Base-by-base conservation (phyloP, 2,113 vertebrate species). In the Ptilonorhynchus violaceus region DNA sequence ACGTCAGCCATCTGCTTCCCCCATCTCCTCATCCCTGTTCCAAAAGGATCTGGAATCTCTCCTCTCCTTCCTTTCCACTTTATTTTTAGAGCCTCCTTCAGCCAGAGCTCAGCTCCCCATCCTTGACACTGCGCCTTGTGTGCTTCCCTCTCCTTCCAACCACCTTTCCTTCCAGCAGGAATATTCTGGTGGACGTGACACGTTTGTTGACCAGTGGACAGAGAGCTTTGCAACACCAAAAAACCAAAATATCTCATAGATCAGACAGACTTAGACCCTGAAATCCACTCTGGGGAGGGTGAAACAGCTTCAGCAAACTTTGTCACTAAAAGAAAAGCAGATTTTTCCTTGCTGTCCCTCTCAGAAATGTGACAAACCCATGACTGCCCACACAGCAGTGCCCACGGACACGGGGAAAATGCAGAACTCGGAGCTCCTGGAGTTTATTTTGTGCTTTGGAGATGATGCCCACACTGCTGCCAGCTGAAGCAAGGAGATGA, bases 1-100 rank as follows among this genome's bases (percentile, higher is more conserved):
- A 13, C 74, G 53, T 68, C 87, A 90, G 58, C 86, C 96, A 96
- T 94, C 96, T 96, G 96, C 84, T 95, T 89, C 91, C 60, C 67
- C 50, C 55, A 68, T 86, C 68, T 60, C 76, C 62, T 67, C 67
- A 5, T 10, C 60, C 49, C 73, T 91, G 33, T 75, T 96, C 93
- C 94, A 93, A 50, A 52, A 81, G 69, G 28, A 66, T 69, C 52
- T 83, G 84, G 68, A 78, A 92, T 76, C 75, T 92, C 49, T 90
- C 82, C 52, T 63, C 85, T 78, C 35, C 42, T 79, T 83, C 85
- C 52, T 56, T 81, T 25, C 59, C 30, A 24, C 41, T 77, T 80
- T 70, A 92, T 92, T 96, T 96, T 93, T 91, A 84, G 92, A 62
- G 52, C 59, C n/a, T 44, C 49, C 64, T 85, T 59, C 72, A 85